Evolutionary conservation across 2,797 vertebrate species (phyloP).

Genomic region (Telmatherina bonti): DNA sequence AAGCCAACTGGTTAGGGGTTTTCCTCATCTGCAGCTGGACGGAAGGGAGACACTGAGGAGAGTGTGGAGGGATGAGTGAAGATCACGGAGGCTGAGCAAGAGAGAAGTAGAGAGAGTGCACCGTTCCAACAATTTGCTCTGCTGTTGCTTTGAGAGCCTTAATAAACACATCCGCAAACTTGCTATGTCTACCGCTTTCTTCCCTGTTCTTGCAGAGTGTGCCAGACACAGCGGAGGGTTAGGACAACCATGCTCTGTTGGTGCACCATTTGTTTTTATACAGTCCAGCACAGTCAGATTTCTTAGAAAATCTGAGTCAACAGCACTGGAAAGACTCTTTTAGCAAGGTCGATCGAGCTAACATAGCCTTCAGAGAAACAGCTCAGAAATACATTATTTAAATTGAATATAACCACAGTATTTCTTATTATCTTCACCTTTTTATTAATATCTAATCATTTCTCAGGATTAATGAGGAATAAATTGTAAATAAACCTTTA

Average conservation of each 20-base stretch:
- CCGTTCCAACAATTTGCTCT: constrained; percentile 76
- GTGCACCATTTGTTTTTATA: constrained; percentile 23
- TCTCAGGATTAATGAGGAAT: too few species aligned
- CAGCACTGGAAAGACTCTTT: constrained; percentile 17
- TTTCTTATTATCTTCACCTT: background rate
- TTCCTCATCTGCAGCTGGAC: constrained; percentile 72
- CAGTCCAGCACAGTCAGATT: constrained; percentile 14
- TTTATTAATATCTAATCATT: background rate
- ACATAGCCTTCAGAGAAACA: background rate
- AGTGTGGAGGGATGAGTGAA: constrained; percentile 29
- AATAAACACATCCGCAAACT: constrained; percentile 78
- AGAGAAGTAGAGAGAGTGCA: constrained; percentile 26
- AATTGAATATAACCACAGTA: background rate
- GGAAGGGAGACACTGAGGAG: constrained; percentile 39
- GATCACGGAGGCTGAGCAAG: constrained; percentile 20
- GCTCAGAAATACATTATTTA: constrained; percentile 6
- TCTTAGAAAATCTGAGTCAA: constrained; percentile 38
- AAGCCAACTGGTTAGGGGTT: constrained; percentile 70
- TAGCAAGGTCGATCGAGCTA: too few species aligned
- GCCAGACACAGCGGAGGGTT: constrained; percentile 40
- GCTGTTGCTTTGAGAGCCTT: constrained; percentile 75
- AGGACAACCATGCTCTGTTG: constrained; percentile 26
- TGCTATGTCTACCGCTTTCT: constrained; percentile 21
- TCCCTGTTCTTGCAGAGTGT: constrained; percentile 14
- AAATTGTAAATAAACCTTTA: too few species aligned